Percentiles rank a stretch among this genome's conserved stretches.
These are phyloP conservation scores for Beaufortia kweichowensis DNA, from an alignment of 2,113 vertebrate species.

Conservation along the genomic window DNA sequence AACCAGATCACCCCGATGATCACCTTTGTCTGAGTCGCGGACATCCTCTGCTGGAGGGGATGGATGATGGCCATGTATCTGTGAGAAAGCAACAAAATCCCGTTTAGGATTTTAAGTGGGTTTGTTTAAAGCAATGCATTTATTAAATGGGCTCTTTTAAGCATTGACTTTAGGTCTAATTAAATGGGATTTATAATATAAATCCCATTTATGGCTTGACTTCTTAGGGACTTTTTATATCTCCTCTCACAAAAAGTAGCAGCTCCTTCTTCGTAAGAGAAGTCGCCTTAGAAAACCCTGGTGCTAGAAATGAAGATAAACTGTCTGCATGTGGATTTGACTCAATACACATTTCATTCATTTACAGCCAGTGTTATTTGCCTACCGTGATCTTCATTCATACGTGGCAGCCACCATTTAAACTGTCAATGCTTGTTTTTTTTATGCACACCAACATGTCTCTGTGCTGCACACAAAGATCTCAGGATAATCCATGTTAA, in stretches of 20 bases:
- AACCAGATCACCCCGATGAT: slow-evolving; percentile 89
- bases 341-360: slow-evolving; percentile 6
- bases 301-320: slow-evolving; percentile 2
- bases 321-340: neutral
- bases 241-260: neutral
- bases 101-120: neutral
- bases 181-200: neutral
- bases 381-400: slow-evolving; percentile 5
- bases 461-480: neutral
- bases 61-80: slow-evolving; percentile 99
- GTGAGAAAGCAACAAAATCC: slow-evolving; percentile 44
- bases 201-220: neutral
- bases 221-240: neutral
- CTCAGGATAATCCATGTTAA: neutral
- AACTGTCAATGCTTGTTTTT: neutral
- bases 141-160: neutral
- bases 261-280: neutral
- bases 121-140: neutral
- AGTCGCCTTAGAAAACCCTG: neutral
- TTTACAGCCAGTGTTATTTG: slow-evolving; percentile 3
- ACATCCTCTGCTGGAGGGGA: slow-evolving; percentile 90
- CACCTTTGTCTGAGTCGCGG: slow-evolving; percentile 87
- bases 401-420: neutral
- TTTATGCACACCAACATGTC: neutral
- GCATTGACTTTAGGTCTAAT: neutral